Evolutionary conservation across 2,113 vertebrate species (phyloP).

Genomic region (Anas platyrhynchos): DNA sequence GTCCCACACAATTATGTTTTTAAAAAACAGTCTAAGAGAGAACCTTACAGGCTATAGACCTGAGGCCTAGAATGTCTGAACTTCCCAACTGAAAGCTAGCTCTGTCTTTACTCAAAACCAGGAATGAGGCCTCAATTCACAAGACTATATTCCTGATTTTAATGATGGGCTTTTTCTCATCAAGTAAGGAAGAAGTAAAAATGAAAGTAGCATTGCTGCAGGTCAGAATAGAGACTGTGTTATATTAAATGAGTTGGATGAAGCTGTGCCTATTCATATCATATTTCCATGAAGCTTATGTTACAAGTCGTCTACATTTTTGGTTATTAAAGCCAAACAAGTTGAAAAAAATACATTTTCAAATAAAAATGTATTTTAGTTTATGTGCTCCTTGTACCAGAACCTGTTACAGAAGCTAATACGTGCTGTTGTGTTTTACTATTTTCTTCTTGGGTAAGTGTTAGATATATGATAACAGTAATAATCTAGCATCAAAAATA

Average conservation of each 20-base stretch:
- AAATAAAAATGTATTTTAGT: neutral
- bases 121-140: neutral
- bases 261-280: neutral
- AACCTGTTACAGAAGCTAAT: neutral
- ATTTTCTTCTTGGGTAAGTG: neutral
- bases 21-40: neutral
- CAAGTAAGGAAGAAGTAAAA: neutral
- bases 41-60: neutral
- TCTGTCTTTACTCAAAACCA: neutral
- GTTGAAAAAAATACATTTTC: neutral
- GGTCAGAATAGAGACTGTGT: neutral
- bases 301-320: neutral
- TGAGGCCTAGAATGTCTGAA: neutral
- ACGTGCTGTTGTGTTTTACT: neutral
- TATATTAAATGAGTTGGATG: neutral
- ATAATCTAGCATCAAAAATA: conserved; percentile 25
- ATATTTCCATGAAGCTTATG: neutral
- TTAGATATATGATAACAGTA: conserved; percentile 40
- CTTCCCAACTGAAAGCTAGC: neutral
- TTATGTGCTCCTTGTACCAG: neutral
- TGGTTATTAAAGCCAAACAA: neutral
- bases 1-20: neutral
- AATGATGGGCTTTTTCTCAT: neutral
- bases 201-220: neutral
- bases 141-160: neutral